A percentile compares a stretch with the other conserved stretches of the same genome.
Conservation (phyloP, 92 coral and sea anemone species). For the Phenganax stokvisi region DNA sequence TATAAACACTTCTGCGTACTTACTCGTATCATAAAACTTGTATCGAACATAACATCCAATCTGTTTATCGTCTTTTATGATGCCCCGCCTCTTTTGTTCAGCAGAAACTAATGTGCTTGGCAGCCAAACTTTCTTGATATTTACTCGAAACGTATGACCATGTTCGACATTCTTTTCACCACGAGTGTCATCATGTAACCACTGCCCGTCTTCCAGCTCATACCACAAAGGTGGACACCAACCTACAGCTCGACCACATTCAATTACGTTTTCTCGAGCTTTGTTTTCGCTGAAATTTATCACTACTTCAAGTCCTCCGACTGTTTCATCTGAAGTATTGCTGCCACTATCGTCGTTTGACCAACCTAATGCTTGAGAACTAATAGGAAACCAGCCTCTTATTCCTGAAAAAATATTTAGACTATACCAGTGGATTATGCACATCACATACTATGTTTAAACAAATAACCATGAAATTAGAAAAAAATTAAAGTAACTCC, state of each 20-base stretch:
- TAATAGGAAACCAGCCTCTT: conserved; percentile 76
- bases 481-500: too few relatives aligned
- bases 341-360: conserved; percentile 9
- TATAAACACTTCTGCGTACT: background rate
- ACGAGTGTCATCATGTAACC: conserved; percentile 45
- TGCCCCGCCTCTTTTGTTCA: conserved; percentile 11
- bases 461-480: too few relatives aligned
- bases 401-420: conserved; percentile 59
- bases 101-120: conserved; percentile 53
- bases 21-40: conserved; percentile 84
- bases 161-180: conserved; percentile 26
- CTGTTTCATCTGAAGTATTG: conserved; percentile 36
- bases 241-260: conserved; percentile 73
- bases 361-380: conserved; percentile 20
- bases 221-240: conserved; percentile 78
- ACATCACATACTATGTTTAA: too few relatives aligned
- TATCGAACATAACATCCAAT: conserved; percentile 71
- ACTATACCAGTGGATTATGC: too few relatives aligned
- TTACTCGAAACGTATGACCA: conserved; percentile 55
- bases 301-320: conserved; percentile 81
- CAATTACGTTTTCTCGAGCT: conserved; percentile 66
- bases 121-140: conserved; percentile 69
- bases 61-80: conserved; percentile 33
- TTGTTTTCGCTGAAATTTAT: conserved; percentile 66
- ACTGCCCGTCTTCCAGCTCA: conserved; percentile 59